A percentile compares a stretch with the other conserved stretches of the same genome.
phyloP scores from a whole-genome alignment of 2,888 invertebrate genomes.

The Lasioglossum marginatum region DNA sequence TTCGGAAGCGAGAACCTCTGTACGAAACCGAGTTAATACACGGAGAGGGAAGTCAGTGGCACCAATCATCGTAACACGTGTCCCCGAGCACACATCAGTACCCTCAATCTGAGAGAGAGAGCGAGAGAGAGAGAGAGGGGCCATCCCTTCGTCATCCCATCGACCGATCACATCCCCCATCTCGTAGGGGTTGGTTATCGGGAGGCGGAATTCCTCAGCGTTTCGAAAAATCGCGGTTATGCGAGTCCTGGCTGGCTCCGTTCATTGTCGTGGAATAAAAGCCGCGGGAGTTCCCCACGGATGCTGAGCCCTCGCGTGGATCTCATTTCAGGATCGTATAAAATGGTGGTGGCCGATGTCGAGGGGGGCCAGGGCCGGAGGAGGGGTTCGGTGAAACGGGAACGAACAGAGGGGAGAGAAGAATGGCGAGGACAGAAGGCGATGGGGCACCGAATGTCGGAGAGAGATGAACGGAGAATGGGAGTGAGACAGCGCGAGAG shows the following conservation, averaged over 20 bases:
- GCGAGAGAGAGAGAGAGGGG: not conserved
- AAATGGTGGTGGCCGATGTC: constrained; percentile 75
- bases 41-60: not conserved
- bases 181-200: constrained; percentile 30
- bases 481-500: constrained; percentile 36
- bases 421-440: constrained; percentile 60
- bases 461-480: constrained; percentile 56
- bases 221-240: constrained; percentile 28
- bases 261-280: constrained; percentile 67
- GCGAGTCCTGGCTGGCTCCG: constrained; percentile 25
- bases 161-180: not conserved
- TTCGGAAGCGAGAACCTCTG: not conserved
- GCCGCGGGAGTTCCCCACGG: constrained; percentile 60
- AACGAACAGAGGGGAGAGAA: constrained; percentile 59
- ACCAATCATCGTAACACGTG: constrained; percentile 17
- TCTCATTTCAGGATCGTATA: constrained; percentile 82
- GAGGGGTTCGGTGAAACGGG: constrained; percentile 52
- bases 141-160: not conserved
- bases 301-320: constrained; percentile 73
- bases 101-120: not conserved
- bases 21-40: not conserved
- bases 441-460: constrained; percentile 48
- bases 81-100: not conserved
- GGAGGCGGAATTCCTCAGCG: constrained; percentile 16
- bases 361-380: constrained; percentile 21